Evolutionary conservation across 53 echinoderm and acorn worm genomes (phyloP).

Genomic region (Antedon mediterranea): DNA sequence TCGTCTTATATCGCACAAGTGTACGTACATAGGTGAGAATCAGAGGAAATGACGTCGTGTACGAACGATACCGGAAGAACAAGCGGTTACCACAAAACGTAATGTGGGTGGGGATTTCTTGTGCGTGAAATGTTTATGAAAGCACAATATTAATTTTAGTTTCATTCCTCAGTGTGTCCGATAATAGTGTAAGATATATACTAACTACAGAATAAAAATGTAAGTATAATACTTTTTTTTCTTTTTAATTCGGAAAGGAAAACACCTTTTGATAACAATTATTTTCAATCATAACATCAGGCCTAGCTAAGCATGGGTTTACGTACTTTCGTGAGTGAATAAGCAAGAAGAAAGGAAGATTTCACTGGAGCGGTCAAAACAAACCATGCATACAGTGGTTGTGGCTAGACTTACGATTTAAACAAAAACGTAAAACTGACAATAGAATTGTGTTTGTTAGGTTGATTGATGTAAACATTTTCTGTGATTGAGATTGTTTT

Average conservation of each 20-base stretch:
- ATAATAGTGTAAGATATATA: neutral
- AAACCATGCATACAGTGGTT: neutral
- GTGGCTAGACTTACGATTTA: too few relatives aligned
- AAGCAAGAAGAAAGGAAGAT: neutral
- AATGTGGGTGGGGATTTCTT: neutral
- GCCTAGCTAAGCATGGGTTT: neutral
- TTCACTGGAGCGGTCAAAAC: neutral
- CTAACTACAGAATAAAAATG: neutral
- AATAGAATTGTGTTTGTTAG: too few relatives aligned
- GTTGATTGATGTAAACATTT: too few relatives aligned
- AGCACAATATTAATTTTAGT: neutral
- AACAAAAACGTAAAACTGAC: too few relatives aligned
- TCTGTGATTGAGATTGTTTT: too few relatives aligned
- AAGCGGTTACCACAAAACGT: neutral
- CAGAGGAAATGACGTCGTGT: neutral
- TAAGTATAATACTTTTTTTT: neutral
- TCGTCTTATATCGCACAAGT: too few relatives aligned
- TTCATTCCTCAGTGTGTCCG: neutral
- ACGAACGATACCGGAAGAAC: neutral
- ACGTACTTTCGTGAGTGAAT: neutral
- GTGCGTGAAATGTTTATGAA: neutral
- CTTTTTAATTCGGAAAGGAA: neutral
- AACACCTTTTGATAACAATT: neutral
- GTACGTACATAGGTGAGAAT: neutral
- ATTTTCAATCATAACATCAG: neutral